Base-by-base conservation (phyloP, 1,140 invertebrate species). In the Drosophila aff. region DNA sequence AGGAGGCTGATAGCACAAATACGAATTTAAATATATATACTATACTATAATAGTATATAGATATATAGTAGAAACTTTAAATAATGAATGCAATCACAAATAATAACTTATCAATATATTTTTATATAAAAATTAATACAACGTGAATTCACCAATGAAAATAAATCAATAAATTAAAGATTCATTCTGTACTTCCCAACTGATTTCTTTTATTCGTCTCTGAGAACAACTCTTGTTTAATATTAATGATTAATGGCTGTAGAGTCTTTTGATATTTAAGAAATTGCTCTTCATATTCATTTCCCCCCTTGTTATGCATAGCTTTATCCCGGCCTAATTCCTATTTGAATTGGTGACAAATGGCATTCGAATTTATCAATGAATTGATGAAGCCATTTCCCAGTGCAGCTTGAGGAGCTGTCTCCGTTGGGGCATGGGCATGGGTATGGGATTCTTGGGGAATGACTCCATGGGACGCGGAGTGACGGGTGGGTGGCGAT, bases 341-440 rank as follows among this genome's bases (percentile, higher is more conserved):
- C 53, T 38, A 11, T 23, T 40, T 55, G 21, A 55, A 23, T 55
- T 23, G 21, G 15, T 57, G 36, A 57, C 21, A 40, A 57, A 57
- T 57, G 53, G 21, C 53, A 57, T 57, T 57, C 36, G 53, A 57
- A 57, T 57, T 57, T 40, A 15, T 40, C 36, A 52, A 33, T 18
- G 21, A 57, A 57, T 26, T 40, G 53, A 57, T 57, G 53, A 57
- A 57, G 53, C 40, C 57, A 43, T 33, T 44, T 62, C 15, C 41
- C 57, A 63, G 59, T 66, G 65, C 21, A 64, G 43, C 36, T 23
- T 9, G 64, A n/a, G 36, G 46, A 26, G 23, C 23, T n/a, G 26
- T n/a, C 15, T 26, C 55, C 21, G 3, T 21, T 13, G 18, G 23
- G 43, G 10, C 3, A 23, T 23, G 23, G 23, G 23, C 18, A 7